A percentile compares a stretch with the other conserved stretches of the same genome.
Evolutionary conservation across 2,113 vertebrate genomes (phyloP).

Genomic region (Vidua macroura): DNA sequence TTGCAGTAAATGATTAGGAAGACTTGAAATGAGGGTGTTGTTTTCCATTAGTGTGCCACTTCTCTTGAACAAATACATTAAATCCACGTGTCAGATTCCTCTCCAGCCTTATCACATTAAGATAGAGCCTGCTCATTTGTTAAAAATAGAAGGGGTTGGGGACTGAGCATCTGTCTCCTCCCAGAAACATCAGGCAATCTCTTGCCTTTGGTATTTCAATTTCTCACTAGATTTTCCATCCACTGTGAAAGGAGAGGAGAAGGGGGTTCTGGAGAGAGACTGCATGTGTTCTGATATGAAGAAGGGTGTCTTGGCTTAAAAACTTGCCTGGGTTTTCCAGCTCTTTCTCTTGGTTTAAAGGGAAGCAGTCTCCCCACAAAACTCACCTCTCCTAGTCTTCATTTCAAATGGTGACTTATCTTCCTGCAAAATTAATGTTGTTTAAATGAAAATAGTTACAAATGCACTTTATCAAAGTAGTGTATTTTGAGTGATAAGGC

Average conservation of each 20-base stretch:
- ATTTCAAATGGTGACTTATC: neutral
- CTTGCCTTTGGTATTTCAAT: neutral
- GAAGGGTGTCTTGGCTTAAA: neutral
- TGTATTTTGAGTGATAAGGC: neutral
- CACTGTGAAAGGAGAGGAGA: neutral
- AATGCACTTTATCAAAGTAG: neutral
- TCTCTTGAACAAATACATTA: constrained; percentile 61
- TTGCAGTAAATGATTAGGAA: constrained; percentile 59
- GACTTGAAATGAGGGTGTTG: constrained; percentile 38
- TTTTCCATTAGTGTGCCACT: constrained; percentile 59
- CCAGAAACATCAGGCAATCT: neutral
- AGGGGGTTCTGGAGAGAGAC: neutral
- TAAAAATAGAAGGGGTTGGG: neutral
- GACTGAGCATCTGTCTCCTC: neutral
- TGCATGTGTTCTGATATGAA: neutral
- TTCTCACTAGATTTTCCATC: neutral
- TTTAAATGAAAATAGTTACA: neutral
- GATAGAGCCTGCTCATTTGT: constrained; percentile 10
- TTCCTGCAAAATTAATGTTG: neutral
- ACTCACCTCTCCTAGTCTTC: neutral
- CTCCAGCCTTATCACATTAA: constrained; percentile 14
- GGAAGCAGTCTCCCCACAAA: neutral
- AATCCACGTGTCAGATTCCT: constrained; percentile 31
- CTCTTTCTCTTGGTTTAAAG: neutral
- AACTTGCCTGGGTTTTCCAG: neutral